A percentile compares a stretch with the other conserved stretches of the same genome.
These are phyloP conservation scores for Microcebus murinus DNA, from an alignment of 2,113 vertebrate genomes.

Conservation along the genomic window DNA sequence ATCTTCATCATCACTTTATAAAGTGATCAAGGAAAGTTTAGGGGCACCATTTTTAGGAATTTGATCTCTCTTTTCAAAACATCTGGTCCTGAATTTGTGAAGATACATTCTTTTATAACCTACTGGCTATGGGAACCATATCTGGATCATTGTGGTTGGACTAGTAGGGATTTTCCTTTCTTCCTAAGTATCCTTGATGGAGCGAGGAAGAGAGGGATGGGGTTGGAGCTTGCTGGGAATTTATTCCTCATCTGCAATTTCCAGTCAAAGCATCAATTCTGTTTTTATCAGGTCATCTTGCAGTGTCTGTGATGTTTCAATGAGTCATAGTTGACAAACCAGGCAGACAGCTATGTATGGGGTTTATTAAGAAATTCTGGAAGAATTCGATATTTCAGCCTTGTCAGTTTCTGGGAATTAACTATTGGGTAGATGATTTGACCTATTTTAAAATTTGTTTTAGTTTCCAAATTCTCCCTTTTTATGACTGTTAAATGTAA, in stretches of 20 bases:
- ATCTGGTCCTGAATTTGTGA: not conserved
- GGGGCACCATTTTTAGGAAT: not conserved
- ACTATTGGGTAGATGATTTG: conserved; percentile 12
- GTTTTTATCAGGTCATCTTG: conserved; percentile 32
- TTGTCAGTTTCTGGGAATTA: conserved; percentile 50
- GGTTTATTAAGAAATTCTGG: conserved; percentile 62
- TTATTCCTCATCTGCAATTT: conserved; percentile 11
- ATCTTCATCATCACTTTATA: not conserved
- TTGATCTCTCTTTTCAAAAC: not conserved
- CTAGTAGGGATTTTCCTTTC: not conserved
- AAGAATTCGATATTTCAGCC: not conserved
- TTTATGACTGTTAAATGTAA: not conserved
- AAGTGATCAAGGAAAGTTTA: not conserved
- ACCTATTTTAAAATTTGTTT: conserved; percentile 26
- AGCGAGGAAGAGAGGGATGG: not conserved
- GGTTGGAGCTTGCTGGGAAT: conserved; percentile 29
- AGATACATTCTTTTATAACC: not conserved
- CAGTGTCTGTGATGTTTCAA: conserved; percentile 28
- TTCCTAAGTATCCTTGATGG: not conserved
- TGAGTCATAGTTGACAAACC: conserved; percentile 59
- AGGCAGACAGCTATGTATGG: not conserved
- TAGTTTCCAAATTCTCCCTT: conserved; percentile 30
- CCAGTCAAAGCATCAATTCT: conserved; percentile 11
- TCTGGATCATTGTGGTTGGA: not conserved
- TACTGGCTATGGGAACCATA: not conserved